These are phyloP conservation scores for Cryptocephalus primarius DNA, from an alignment of 2,888 invertebrate genomes.

Conservation along the genomic window DNA sequence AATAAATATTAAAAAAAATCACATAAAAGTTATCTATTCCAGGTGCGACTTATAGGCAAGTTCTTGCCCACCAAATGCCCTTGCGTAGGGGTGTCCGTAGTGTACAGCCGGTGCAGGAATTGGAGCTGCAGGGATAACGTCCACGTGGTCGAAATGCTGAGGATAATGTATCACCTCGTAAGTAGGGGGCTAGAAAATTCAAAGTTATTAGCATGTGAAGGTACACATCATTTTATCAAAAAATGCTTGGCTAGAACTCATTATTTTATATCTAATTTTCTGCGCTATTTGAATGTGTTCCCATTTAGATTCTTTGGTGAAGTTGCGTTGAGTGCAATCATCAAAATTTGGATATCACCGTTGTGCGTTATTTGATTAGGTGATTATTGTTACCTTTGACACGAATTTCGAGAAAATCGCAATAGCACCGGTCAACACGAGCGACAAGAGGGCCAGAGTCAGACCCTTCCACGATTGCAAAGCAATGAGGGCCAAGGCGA, in stretches of 20 bases:
- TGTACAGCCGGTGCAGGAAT: slow-evolving; percentile 3
- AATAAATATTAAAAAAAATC: slow-evolving; percentile 5
- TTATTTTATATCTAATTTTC: not conserved
- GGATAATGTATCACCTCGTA: slow-evolving; percentile 81
- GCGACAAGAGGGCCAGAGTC: slow-evolving; percentile 70
- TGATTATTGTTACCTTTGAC: slow-evolving; percentile 48
- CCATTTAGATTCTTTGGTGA: too few species aligned
- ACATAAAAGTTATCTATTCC: not conserved
- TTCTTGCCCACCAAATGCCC: slow-evolving; percentile 6
- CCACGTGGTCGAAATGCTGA: slow-evolving; percentile 43
- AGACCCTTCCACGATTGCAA: slow-evolving; percentile 84
- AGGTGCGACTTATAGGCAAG: slow-evolving; percentile 6
- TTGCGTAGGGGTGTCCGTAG: slow-evolving; percentile 8
- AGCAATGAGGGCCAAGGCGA: slow-evolving; percentile 72
- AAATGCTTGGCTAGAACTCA: too few species aligned
- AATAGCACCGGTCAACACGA: slow-evolving; percentile 76
- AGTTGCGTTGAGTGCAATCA: too few species aligned
- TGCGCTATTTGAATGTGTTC: too few species aligned
- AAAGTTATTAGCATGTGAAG: not conserved
- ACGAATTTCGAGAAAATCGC: slow-evolving; percentile 71
- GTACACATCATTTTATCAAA: not conserved
- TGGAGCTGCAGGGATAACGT: slow-evolving; percentile 4
- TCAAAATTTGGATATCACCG: not conserved
- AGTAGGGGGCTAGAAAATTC: slow-evolving; percentile 49
- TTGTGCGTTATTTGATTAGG: not conserved